These are phyloP conservation scores for Morinoia aosen DNA, from an alignment of 2,888 invertebrate genomes.

Conservation along the genomic window DNA sequence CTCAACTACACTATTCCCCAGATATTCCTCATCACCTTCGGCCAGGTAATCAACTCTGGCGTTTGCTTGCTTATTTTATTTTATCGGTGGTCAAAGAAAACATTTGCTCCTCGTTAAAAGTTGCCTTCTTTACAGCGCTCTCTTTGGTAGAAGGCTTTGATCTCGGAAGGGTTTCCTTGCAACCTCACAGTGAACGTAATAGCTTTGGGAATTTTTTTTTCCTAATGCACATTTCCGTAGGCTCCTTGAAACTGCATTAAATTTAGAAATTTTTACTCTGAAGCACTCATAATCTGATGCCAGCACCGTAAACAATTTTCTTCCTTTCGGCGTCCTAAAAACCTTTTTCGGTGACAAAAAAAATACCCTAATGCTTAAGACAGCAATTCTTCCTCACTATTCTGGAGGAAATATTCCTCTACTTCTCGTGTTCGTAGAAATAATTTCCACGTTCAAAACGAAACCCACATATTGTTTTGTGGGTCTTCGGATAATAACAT, in stretches of 20 bases:
- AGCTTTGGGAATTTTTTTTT: neutral
- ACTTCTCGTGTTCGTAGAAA: neutral
- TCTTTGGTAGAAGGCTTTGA: too few relatives aligned
- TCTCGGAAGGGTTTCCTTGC: neutral
- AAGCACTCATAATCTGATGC: neutral
- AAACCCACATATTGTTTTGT: neutral
- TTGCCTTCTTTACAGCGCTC: too few relatives aligned
- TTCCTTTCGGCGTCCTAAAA: neutral
- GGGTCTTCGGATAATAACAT: neutral
- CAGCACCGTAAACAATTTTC: neutral
- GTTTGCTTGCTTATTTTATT: neutral
- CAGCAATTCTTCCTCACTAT: neutral
- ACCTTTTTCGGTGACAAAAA: neutral
- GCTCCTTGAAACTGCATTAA: neutral
- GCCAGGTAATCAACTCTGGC: constrained; percentile 70
- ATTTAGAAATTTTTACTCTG: neutral
- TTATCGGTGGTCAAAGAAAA: neutral
- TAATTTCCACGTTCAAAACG: neutral
- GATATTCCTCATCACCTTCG: constrained; percentile 72
- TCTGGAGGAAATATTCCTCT: neutral
- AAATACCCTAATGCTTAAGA: neutral
- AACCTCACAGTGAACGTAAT: neutral
- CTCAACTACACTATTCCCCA: constrained; percentile 70
- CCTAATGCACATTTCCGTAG: neutral
- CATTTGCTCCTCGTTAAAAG: neutral